Evolutionary conservation across 2,113 vertebrate genomes (phyloP), one percentile per base, ranked within the genome.

Genomic region (Excalfactoria chinensis): DNA sequence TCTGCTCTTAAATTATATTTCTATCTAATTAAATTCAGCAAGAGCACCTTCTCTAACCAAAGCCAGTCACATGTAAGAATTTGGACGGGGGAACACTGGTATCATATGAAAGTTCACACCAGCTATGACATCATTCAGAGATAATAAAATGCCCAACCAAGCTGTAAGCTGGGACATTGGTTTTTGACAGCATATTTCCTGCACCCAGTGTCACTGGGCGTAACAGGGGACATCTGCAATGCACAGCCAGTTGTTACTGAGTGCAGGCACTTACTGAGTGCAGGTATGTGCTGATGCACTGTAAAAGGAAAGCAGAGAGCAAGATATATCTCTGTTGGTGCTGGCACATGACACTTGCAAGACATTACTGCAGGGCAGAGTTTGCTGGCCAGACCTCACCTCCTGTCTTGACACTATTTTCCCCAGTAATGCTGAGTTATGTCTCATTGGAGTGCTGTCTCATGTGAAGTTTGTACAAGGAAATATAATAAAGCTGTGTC

Each of bases 21-120:
- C 78, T 96, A 75, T 79, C 78, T 97, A 97, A 97, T 97, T 95
- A 91, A 95, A 97, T 97, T 97, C 93, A 97, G 79, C 81, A 90
- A 97, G 62, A 82, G 48, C 85, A 69, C 53, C 86, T 88, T 90
- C 69, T 89, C 53, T 88, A 90, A 96, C 90, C 86, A 92, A 92
- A 95, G 84, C 85, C 94, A 97, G 89, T 95, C 80, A 84, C 85
- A 82, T 60, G 86, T 74, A 97, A 94, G 53, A 86, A 91, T 95
- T 92, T 97, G 96, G 82, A 92, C 69, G 1, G 1, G 35, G 87
- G 71, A 96, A 67, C 1, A 25, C 17, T 71, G 92, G 92, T 66
- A 95, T 75, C 66, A 97, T 92, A 94, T 68, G 48, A 88, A 92
- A 91, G 58, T 80, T 87, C 76, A 86, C 90, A 93, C 77, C 55